Evolutionary conservation across 37 sponge, comb jelly and placozoan genomes (phyloP), one percentile per base, ranked within the genome.

Genomic region (Eunapius fragilis): DNA sequence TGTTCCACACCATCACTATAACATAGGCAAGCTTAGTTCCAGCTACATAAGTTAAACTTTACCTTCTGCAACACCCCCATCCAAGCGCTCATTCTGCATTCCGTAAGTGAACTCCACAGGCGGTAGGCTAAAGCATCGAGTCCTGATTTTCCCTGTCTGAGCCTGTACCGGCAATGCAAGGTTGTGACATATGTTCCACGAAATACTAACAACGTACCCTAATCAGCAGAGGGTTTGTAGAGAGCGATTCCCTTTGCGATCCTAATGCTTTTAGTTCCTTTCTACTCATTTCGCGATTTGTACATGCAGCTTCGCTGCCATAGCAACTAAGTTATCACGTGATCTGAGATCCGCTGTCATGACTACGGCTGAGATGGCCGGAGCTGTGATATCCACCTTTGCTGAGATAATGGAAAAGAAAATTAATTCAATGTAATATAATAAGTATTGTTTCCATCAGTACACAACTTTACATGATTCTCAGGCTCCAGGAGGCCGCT

Each of bases 51-150:
- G 6, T 41, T 3, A 3, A 41, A 41, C n/a, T 58, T 71, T 72
- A 84, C 92, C 90, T 85, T 93, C 88, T n/a, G 84, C 75, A 33
- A 85, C 93, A 58, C 96, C 96, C 27, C 93, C 93, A 74, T 93
- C 96, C 19, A 85, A 47, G 25, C 80, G 79, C 7, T 83, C 49
- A 38, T 68, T 95, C 78, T 79, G 80, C 69, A 86, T 77, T 26
- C 96, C 96, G 49, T 95, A 95, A 11, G 93, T 93, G 87, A 95
- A 95, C 36, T 90, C 91, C 25, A 77, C 31, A 0, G 86, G 49
- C 31, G 96, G 96, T 19, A 95, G 94, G 24, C 91, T 90, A 80
- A 90, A 93, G 80, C 89, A 90, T 31, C 93, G 77, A 19, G 58
- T 72, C 7, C 80, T 67, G 4, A 79, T 69, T 35, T 86, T 84